A percentile compares a stretch with the other conserved stretches of the same genome.
These are phyloP conservation scores for Erethizon dorsatum DNA, from an alignment of 2,797 vertebrate genomes.

Conservation along the genomic window DNA sequence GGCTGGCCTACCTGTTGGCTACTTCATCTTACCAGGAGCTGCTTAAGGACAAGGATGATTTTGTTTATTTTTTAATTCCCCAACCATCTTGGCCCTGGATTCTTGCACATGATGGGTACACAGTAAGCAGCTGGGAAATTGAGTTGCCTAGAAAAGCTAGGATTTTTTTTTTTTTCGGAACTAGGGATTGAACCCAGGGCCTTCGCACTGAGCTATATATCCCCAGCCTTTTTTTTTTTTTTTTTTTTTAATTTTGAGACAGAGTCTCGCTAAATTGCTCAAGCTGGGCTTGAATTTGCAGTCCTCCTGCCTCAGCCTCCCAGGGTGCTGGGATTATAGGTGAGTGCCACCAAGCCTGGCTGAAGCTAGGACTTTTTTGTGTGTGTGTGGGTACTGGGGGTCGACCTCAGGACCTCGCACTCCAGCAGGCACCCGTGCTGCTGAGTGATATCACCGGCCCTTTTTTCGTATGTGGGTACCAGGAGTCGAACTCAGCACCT, in stretches of 20 bases:
- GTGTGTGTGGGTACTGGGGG: too few relatives aligned
- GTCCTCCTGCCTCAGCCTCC: neutral
- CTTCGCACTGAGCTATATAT: neutral
- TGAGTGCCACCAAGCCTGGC: neutral
- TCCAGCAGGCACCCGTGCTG: too few relatives aligned
- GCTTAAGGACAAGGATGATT: neutral
- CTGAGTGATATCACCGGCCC: too few relatives aligned
- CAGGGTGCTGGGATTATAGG: neutral
- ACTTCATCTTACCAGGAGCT: neutral
- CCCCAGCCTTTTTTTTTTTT: neutral
- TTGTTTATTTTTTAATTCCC: conserved; percentile 21
- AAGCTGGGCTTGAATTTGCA: neutral
- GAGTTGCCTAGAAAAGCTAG: conserved; percentile 37
- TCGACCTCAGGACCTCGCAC: too few relatives aligned
- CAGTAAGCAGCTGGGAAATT: conserved; percentile 36
- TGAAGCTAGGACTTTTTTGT: neutral
- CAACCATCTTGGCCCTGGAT: neutral
- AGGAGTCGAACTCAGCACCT: too few relatives aligned
- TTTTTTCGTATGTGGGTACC: too few relatives aligned
- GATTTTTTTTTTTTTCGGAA: neutral
- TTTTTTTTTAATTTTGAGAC: neutral
- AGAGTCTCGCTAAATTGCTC: neutral
- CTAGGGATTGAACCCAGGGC: neutral
- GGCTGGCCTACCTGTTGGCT: neutral
- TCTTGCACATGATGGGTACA: neutral